Evolutionary conservation across 2,797 vertebrate species (phyloP).

Genomic region (Sarcoramphus papa): DNA sequence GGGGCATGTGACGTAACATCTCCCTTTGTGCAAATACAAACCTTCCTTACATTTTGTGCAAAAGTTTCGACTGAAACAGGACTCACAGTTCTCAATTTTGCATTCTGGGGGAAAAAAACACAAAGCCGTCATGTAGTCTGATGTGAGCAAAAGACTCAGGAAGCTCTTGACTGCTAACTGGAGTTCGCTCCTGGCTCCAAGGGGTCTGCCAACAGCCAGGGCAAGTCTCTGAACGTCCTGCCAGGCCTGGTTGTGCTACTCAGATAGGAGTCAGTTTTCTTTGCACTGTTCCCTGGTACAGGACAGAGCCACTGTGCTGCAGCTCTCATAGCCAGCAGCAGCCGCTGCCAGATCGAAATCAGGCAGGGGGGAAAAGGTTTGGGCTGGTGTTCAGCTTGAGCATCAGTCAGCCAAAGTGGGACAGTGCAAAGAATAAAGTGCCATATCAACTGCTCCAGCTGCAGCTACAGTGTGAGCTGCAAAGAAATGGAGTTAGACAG

Average conservation of each 20-base stretch:
- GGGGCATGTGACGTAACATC: conserved; percentile 89
- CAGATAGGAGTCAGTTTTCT: background rate
- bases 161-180: background rate
- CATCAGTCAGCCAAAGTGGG: background rate
- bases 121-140: background rate
- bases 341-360: background rate
- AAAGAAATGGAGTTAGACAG: background rate
- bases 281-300: background rate
- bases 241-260: background rate
- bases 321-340: background rate
- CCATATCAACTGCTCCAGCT: background rate
- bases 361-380: background rate
- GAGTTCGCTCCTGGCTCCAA: background rate
- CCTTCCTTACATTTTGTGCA: conserved; percentile 99
- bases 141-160: background rate
- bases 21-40: conserved; percentile 93
- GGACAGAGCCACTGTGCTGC: background rate
- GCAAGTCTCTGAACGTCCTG: background rate
- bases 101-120: conserved; percentile 81
- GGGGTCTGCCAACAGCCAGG: background rate
- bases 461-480: background rate
- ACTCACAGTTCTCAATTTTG: conserved; percentile 98
- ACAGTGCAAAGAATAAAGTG: background rate
- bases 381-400: background rate
- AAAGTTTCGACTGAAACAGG: conserved; percentile 98